Evolutionary conservation across 2,888 invertebrate species (phyloP), one percentile per base, ranked within the genome.

Genomic region (Drosophila hamatofila): DNA sequence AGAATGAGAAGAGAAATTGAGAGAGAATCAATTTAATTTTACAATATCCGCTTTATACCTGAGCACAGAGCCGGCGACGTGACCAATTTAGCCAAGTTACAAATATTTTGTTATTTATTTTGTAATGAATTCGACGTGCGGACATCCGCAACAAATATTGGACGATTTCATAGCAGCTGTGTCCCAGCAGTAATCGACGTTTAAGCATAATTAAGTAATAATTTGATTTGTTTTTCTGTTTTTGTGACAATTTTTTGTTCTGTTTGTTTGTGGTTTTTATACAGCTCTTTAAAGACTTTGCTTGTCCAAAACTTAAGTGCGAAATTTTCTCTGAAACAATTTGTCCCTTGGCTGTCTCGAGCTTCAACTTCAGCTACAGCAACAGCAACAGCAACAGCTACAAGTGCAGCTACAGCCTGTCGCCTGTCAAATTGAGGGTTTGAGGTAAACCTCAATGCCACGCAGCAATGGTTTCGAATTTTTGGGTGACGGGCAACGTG

Each of bases 1-100:
- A 54, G 35, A 58, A 55, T 58, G 72, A 44, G 49, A 63, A 62
- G 62, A 65, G 56, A 62, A 69, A 61, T 37, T 55, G 74, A 67
- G 59, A 68, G 81, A 72, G 79, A 87, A 89, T 87, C 89, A 87
- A 87, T 89, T 87, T 84, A 82, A 84, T 87, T 87, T 87, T 89
- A 87, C 82, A 87, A 87, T 89, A 89, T 87, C 89, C 87, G 84
- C 76, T 83, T 83, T 80, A 81, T 86, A 83, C 78, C 82, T 78
- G 77, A 41, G 71, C 79, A 59, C 60, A 67, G 61, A 44, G 51
- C 39, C 51, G 55, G 69, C 74, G 84, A 85, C 84, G 84, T 85
- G 84, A 88, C 84, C 84, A 85, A 88, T 85, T 85, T 85, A 77
- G 81, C 64, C 73, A 83, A 86, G 88, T 77, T 73, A 83, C 81